Conservation (phyloP, 2,113 vertebrate genomes). For the Copsychus sechellarum region DNA sequence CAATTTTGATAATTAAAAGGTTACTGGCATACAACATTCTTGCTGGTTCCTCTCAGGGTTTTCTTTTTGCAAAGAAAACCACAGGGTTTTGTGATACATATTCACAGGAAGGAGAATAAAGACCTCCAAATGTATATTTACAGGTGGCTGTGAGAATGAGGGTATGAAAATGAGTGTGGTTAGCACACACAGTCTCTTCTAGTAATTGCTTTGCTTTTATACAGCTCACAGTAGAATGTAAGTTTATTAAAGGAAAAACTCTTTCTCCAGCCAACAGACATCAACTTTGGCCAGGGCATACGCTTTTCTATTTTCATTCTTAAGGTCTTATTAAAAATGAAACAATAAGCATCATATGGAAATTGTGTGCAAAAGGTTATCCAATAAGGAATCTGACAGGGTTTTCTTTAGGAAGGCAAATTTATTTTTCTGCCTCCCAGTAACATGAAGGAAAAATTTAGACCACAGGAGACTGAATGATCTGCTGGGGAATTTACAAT, state of each 20-base stretch:
- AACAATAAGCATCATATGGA: background rate
- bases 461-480: background rate
- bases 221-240: background rate
- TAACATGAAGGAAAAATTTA: background rate
- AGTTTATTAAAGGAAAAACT: background rate
- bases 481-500: background rate
- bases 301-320: background rate
- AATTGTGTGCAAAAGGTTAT: background rate
- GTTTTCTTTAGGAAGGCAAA: background rate
- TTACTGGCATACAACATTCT: background rate
- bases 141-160: background rate
- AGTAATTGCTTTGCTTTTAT: background rate
- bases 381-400: background rate
- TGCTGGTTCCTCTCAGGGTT: background rate
- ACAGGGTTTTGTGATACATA: background rate
- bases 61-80: background rate
- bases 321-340: background rate
- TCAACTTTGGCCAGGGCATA: background rate
- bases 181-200: background rate
- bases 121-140: background rate
- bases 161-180: background rate
- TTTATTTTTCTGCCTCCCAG: background rate
- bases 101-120: background rate
- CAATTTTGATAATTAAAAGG: background rate
- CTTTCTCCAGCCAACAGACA: background rate